Evolutionary conservation across 1,140 invertebrate genomes (phyloP), one percentile per base, ranked within the genome.

Genomic region (Anastatus disparis): DNA sequence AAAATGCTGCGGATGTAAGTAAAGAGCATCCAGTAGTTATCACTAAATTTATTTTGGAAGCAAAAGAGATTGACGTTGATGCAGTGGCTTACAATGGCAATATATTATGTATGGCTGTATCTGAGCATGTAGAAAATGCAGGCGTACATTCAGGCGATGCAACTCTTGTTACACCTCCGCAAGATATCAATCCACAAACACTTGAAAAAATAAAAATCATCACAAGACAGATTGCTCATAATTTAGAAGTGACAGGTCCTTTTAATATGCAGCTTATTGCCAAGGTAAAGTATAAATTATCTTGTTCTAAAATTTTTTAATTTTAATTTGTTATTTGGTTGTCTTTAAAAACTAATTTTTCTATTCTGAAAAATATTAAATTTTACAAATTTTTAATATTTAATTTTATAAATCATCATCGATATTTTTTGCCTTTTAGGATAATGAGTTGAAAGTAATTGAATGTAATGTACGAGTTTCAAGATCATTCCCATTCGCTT

Each of bases 61-160:
- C 98, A 8, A 99, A 99, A 87, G 98, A 99, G 87, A 99, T 99
- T 75, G 98, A 99, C 85, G 96, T 99, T 0, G 98, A 99, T 86
- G 98, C 95, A 2, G 97, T 99, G 0, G 97, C 97, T 2, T 90
- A 90, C 70, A 95, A 99, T 81, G 98, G 98, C 1, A 89, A 93
- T 52, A 92, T 99, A 42, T 84, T 97, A 0, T 97, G 94, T 77
- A 95, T 98, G 92, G 98, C 98, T 20, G 96, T 99, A 0, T 98
- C 94, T 0, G 98, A 99, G 84, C 98, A 99, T 84, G 95, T 99
- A 0, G 98, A 99, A 87, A 99, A 99, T 87, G 98, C 98, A 0
- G 98, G 98, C 2, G 97, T 99, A 0, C 98, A 99, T 85, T 99
- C 97, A 0, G 98, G 98, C 13, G 98, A 99, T 86, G 98, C 98